Base-by-base conservation (phyloP, 2,797 vertebrate genomes). In the Tokudaia tokunoshimensis region DNA sequence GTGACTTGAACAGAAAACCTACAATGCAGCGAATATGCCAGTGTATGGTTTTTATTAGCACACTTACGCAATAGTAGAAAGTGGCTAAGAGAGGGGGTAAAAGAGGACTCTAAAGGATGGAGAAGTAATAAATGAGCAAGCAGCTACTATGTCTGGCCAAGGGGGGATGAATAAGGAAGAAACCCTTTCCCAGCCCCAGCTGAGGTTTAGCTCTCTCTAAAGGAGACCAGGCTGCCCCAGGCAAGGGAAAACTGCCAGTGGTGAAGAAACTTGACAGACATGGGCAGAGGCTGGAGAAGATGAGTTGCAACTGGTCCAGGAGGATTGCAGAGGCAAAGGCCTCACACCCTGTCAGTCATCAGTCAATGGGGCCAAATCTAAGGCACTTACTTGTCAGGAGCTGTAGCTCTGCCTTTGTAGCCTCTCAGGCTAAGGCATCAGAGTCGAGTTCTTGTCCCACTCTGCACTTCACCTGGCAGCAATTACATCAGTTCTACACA, bases 1-100 rank as follows among this genome's bases (percentile, higher is more conserved):
- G 57, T 75, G 65, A 80, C 86, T 70, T 47, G 63, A 86, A 91
- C 24, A 94, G 75, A 89, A 94, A 86, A 92, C 92, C 50, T 19
- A 74, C 1, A 76, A 57, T 24, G 61, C 61, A 82, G 78, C 89
- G 44, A 82, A 70, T 84, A 37, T 55, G 34, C 26, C 83, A 81
- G 65, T 70, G 22, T 74, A 67, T 55, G 88, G 65, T 92, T 94
- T 47, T 85, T 75, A 59, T 44, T 88, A 87, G 65, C 34, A 13
- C 50, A 50, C 22, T 92, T 83, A 24, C 29, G 20, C 29, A 57
- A 80, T 57, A 86, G 96, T 76, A 78, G 63, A 80, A 55, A 61
- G 24, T 63, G 63, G 44, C 50, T 79, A 72, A 59, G 70, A 89
- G 74, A 92, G 85, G 14, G 34, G n/a, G 5, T 75, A 22, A 78